A percentile compares a stretch with the other conserved stretches of the same genome.
Evolutionary conservation across 1,140 invertebrate genomes (phyloP).

Genomic region (Halesus radiatus): DNA sequence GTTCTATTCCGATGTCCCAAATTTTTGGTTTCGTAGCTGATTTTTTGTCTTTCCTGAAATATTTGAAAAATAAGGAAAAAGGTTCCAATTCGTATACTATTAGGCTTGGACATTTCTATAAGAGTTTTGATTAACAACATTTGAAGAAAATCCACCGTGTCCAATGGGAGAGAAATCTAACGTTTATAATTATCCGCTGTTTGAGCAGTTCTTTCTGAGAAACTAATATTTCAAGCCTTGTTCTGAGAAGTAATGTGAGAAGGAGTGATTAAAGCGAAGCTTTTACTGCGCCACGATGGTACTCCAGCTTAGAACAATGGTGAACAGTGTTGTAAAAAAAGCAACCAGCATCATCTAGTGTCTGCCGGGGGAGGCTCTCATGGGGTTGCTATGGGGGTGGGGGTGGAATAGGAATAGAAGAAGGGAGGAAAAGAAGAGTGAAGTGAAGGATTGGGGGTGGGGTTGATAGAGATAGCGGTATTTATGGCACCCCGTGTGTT

Average conservation of each 20-base stretch:
- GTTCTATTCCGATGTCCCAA: too few relatives aligned
- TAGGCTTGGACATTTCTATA: too few relatives aligned
- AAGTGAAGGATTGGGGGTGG: slow-evolving; percentile 24
- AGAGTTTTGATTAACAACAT: too few relatives aligned
- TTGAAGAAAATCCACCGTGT: too few relatives aligned
- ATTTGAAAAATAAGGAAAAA: too few relatives aligned
- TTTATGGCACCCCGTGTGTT: slow-evolving; percentile 52
- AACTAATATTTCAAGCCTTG: too few relatives aligned
- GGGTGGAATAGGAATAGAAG: not conserved
- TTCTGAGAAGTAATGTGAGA: not conserved
- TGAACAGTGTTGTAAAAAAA: slow-evolving; percentile 45
- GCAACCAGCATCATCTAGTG: slow-evolving; percentile 34
- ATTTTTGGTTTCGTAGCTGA: too few relatives aligned
- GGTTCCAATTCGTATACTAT: too few relatives aligned
- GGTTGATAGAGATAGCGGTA: slow-evolving; percentile 54
- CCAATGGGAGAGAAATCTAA: too few relatives aligned
- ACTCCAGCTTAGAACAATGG: slow-evolving; percentile 23
- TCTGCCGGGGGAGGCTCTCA: slow-evolving; percentile 16
- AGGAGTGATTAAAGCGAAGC: slow-evolving; percentile 21
- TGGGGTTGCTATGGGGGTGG: not conserved
- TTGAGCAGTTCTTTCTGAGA: too few relatives aligned
- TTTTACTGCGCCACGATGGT: slow-evolving; percentile 28
- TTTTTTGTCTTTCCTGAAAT: too few relatives aligned
- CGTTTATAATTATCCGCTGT: too few relatives aligned
- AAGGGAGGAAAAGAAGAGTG: not conserved